Evolutionary conservation across 2,888 invertebrate genomes (phyloP), one percentile per base, ranked within the genome.

Genomic region (Steinernema scapterisci): DNA sequence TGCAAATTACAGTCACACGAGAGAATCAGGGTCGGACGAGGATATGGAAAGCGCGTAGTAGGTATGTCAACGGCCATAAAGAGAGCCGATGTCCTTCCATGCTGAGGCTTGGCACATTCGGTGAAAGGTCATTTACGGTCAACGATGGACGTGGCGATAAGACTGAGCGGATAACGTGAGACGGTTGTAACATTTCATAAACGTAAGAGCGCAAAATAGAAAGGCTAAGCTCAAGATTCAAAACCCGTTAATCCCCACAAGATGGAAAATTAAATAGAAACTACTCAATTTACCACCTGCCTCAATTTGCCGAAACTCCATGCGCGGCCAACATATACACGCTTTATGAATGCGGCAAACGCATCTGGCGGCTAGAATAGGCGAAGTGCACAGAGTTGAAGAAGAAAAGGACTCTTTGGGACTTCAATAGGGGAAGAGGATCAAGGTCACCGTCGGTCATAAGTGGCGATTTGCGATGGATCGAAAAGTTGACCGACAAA

Each of bases 401-500:
- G 63, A 63, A 63, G 63, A 31, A 31, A 63, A 63, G 63, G 63
- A 63, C 63, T 63, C 63, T 63, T 63, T 63, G 63, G 63, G 63
- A 63, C 63, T 63, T 63, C 63, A 63, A 63, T 63, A 63, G 63
- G 31, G 63, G 63, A 63, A 63, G 27, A 63, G 63, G 63, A 63
- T 63, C 63, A 63, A 63, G 63, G 63, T 63, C 63, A 63, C 63
- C 25, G 63, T 63, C 63, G 63, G 27, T 63, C 63, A 63, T 63
- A 63, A 63, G 63, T 63, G 63, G 63, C 63, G 63, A 63, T 63
- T 63, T 63, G 63, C 63, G 63, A 25, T 63, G 63, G 63, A 63
- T 63, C 31, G 63, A 63, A 54, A 54, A 63, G 63, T 63, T 63
- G 63, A 63, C 63, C 63, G 63, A 63, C 63, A 63, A 63, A 63